These are phyloP conservation scores for Aphyosemion australe DNA, from an alignment of 2,113 vertebrate species.

Conservation along the genomic window DNA sequence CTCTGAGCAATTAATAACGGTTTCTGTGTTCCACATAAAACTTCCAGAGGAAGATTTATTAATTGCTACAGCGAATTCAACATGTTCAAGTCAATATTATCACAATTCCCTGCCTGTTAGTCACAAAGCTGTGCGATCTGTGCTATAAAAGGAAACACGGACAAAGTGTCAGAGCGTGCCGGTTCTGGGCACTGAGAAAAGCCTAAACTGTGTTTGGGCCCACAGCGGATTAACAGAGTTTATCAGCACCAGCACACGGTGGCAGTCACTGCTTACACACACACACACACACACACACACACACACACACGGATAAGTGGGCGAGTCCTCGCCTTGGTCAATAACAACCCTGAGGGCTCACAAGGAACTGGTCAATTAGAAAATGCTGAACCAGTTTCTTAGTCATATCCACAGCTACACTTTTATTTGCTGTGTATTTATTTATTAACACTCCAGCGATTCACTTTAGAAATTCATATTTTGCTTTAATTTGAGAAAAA, in stretches of 20 bases:
- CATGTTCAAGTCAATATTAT: conserved; percentile 30
- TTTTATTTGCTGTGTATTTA: no score
- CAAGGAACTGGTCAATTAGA: conserved; percentile 27
- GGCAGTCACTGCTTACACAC: conserved; percentile 33
- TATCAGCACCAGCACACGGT: conserved; percentile 65
- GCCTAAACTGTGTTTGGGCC: conserved; percentile 34
- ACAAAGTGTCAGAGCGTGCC: conserved; percentile 27
- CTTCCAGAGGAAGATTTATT: conserved; percentile 22
- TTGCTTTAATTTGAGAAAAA: not conserved
- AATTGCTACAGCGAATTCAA: conserved; percentile 18
- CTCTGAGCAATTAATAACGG: not conserved
- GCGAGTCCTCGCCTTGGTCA: conserved; percentile 53
- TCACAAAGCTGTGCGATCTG: conserved; percentile 25
- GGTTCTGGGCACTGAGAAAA: conserved; percentile 36
- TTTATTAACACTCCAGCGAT: conserved; percentile 2
- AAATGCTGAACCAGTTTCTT: conserved; percentile 36
- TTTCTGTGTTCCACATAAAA: conserved; percentile 1
- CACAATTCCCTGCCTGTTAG: conserved; percentile 28
- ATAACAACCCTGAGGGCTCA: conserved; percentile 47
- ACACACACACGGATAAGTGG: conserved; percentile 41
- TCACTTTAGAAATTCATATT: not conserved
- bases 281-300: not conserved
- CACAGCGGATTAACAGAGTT: conserved; percentile 68
- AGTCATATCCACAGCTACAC: conserved; percentile 23
- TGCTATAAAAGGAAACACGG: conserved; percentile 32